Evolutionary conservation across 1,140 invertebrate species (phyloP).

Genomic region (Zaprionus ghesquierei): DNA sequence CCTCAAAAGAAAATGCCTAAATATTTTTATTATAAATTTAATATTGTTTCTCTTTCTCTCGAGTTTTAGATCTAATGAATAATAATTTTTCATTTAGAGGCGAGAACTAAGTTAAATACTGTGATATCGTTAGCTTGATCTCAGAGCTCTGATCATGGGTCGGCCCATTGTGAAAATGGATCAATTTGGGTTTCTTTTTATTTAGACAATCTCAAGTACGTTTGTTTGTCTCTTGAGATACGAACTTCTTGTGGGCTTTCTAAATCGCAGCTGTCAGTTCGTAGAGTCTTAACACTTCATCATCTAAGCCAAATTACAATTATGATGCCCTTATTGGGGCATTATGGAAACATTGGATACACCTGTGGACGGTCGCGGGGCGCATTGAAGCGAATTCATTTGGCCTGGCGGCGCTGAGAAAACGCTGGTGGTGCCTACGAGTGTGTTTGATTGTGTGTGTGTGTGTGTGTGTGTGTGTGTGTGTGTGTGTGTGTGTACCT

Average conservation of each 20-base stretch:
- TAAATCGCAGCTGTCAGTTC: constrained; percentile 29
- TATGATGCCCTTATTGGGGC: constrained; percentile 61
- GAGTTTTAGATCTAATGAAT: not conserved
- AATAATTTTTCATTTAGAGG: not conserved
- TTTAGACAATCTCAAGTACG: not conserved
- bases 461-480: not conserved
- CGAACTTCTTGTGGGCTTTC: constrained; percentile 30
- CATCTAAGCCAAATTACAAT: constrained; percentile 50
- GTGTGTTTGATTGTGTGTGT: too few relatives aligned
- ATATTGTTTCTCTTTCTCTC: not conserved
- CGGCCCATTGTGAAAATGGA: not conserved
- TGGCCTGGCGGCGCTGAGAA: constrained; percentile 57
- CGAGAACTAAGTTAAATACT: not conserved
- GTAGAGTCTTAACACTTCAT: constrained; percentile 36
- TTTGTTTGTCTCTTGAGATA: not conserved
- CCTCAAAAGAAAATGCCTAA: constrained; percentile 25
- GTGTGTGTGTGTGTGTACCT: constrained; percentile 8
- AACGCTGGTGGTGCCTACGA: constrained; percentile 34
- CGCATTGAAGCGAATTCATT: constrained; percentile 33
- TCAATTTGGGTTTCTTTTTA: not conserved
- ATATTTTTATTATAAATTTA: constrained; percentile 2
- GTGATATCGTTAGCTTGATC: not conserved
- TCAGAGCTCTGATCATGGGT: not conserved
- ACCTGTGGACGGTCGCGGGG: constrained; percentile 39
- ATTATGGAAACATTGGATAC: constrained; percentile 47